phyloP scores from a whole-genome alignment of 2,797 vertebrate genomes.

The Chlorospingus flavigularis region DNA sequence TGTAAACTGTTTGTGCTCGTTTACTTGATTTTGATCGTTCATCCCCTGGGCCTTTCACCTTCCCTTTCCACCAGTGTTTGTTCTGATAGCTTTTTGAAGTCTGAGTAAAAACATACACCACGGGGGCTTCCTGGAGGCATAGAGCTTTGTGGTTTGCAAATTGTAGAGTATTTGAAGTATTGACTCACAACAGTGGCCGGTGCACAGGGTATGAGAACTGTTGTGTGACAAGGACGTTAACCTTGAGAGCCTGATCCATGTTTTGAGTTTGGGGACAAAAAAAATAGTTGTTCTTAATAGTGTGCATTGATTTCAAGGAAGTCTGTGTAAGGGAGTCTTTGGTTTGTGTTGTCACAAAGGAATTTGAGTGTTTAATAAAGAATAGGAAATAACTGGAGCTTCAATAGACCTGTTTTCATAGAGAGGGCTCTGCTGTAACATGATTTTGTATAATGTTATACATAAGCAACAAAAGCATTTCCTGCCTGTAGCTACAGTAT shows the following conservation, averaged over 20 bases:
- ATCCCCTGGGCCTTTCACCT: slow-evolving; percentile 47
- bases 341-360: slow-evolving; percentile 48
- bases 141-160: slow-evolving; percentile 34
- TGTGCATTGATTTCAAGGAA: slow-evolving; percentile 48
- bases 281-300: slow-evolving; percentile 13
- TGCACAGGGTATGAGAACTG: not conserved
- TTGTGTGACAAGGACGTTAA: not conserved
- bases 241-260: slow-evolving; percentile 22
- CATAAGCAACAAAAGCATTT: slow-evolving; percentile 29
- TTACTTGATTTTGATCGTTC: not conserved
- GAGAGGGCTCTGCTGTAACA: not conserved
- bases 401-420: slow-evolving; percentile 29
- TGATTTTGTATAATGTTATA: not conserved
- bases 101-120: not conserved
- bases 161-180: slow-evolving; percentile 23
- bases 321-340: not conserved
- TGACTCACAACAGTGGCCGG: not conserved
- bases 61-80: slow-evolving; percentile 25
- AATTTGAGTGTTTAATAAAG: slow-evolving; percentile 39
- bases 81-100: slow-evolving; percentile 47
- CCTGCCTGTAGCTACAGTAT: not conserved
- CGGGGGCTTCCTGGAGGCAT: slow-evolving; percentile 12
- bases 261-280: slow-evolving; percentile 34
- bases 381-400: slow-evolving; percentile 50
- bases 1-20: slow-evolving; percentile 5